These are phyloP conservation scores for Agelaius tricolor DNA, from an alignment of 2,113 vertebrate species.

Conservation along the genomic window DNA sequence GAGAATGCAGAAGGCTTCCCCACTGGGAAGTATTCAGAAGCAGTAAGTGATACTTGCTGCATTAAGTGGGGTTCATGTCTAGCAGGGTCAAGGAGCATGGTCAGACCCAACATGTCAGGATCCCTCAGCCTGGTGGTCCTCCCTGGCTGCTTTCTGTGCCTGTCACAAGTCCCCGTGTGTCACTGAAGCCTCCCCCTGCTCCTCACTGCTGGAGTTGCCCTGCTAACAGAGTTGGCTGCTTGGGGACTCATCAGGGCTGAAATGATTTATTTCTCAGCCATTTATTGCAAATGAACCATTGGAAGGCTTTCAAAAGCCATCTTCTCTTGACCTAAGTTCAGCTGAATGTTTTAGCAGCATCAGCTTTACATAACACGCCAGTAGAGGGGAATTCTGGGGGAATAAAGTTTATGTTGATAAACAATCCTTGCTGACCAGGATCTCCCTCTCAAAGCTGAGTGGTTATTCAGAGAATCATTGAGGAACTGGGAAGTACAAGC, in stretches of 20 bases:
- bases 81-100: not conserved
- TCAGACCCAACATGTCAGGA: not conserved
- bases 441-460: not conserved
- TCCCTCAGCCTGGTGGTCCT: not conserved
- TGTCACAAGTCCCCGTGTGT: not conserved
- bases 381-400: not conserved
- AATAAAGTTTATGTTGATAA: not conserved
- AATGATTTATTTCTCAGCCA: constrained; percentile 48
- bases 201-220: not conserved
- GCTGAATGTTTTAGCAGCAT: constrained; percentile 21
- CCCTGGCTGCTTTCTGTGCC: not conserved
- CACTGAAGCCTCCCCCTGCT: not conserved
- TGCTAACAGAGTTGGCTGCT: constrained; percentile 8
- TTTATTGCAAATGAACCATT: constrained; percentile 33
- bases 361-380: not conserved
- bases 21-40: not conserved
- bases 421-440: not conserved
- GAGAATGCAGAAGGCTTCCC: constrained; percentile 27
- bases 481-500: not conserved
- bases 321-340: constrained; percentile 39
- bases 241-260: constrained; percentile 16
- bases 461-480: not conserved
- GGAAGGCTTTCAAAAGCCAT: constrained; percentile 52
- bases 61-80: not conserved
- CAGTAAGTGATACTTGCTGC: not conserved